Evolutionary conservation across 2,113 vertebrate species (phyloP).

Genomic region (Gymnogyps californianus): DNA sequence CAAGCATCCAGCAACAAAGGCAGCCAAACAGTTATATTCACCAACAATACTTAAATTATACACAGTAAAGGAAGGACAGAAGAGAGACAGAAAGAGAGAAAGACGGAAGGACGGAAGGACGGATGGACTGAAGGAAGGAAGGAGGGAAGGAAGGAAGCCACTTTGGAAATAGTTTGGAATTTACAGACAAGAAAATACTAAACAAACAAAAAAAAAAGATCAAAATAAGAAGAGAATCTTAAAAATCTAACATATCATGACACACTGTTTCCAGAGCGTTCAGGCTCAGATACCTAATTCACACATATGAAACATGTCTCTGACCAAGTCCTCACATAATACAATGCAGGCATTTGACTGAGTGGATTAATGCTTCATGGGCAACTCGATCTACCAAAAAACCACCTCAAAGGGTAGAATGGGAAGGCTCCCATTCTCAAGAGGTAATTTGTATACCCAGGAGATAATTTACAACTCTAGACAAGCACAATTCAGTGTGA

Average conservation of each 20-base stretch:
- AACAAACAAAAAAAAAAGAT: background rate
- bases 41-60: background rate
- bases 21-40: background rate
- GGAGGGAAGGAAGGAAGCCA: no score
- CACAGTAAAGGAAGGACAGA: background rate
- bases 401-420: background rate
- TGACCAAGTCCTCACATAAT: background rate
- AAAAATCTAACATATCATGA: background rate
- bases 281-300: background rate
- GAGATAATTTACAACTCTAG: background rate
- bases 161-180: background rate
- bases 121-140: no score
- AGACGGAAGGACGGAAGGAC: no score
- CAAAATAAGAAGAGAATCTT: background rate
- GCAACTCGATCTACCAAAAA: background rate
- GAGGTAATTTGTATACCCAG: background rate
- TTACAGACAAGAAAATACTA: background rate
- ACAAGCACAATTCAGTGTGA: background rate
- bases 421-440: background rate
- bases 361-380: background rate
- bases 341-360: background rate
- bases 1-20: background rate
- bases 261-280: background rate
- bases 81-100: background rate
- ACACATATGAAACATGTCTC: background rate